Evolutionary conservation across 2,888 invertebrate genomes (phyloP).

Genomic region (Spilarctia lutea): DNA sequence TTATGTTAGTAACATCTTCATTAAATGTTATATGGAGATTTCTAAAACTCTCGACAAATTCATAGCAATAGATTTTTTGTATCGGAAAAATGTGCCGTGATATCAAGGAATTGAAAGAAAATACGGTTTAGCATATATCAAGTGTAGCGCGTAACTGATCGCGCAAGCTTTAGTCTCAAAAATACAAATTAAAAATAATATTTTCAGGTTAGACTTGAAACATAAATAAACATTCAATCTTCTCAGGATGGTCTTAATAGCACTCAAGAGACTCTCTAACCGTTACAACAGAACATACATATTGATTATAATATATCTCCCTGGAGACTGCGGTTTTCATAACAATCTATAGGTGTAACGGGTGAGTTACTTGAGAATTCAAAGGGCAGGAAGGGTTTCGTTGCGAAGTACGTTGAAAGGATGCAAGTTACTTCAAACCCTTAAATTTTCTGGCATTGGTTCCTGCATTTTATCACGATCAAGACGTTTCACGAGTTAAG

Average conservation of each 20-base stretch:
- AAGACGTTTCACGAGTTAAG: too few species aligned
- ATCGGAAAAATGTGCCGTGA: background rate
- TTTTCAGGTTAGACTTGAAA: background rate
- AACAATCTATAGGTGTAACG: background rate
- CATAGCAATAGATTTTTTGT: background rate
- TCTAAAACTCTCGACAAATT: too few species aligned
- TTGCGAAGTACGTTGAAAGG: too few species aligned
- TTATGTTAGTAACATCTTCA: too few species aligned
- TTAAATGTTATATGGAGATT: too few species aligned
- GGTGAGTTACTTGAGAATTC: too few species aligned
- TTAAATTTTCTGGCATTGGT: too few species aligned
- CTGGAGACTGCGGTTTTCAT: background rate
- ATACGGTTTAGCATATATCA: background rate
- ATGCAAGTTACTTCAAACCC: too few species aligned
- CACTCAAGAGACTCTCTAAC: background rate
- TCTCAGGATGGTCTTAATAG: background rate
- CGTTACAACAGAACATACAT: background rate
- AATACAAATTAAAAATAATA: background rate
- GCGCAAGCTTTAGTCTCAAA: background rate
- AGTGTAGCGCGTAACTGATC: background rate
- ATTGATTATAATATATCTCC: background rate
- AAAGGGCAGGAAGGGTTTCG: too few species aligned
- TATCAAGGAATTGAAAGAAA: background rate
- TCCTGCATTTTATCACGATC: too few species aligned
- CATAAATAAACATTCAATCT: background rate